These are phyloP conservation scores for Thamnophis elegans DNA, from an alignment of 2,797 vertebrate species.

Conservation along the genomic window DNA sequence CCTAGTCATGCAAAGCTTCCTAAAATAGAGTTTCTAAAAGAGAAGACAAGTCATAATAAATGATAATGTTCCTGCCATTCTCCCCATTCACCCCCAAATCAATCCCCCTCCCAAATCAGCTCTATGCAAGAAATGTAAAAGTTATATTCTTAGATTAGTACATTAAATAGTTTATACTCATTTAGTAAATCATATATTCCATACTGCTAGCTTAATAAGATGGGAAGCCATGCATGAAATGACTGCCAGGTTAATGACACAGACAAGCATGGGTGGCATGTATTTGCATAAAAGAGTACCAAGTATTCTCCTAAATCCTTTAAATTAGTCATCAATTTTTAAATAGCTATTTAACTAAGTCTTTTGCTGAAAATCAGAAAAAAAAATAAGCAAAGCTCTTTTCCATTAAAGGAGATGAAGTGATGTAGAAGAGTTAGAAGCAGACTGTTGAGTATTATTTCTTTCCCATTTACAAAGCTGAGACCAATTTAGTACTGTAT, in stretches of 20 bases:
- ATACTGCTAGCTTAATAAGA: conserved; percentile 79
- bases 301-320: conserved; percentile 75
- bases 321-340: conserved; percentile 80
- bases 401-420: conserved; percentile 49
- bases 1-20: conserved; percentile 56
- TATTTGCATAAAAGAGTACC: conserved; percentile 76
- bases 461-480: conserved; percentile 39
- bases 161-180: conserved; percentile 70
- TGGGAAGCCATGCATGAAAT: conserved; percentile 79
- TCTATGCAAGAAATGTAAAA: conserved; percentile 70
- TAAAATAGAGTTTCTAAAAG: conserved; percentile 66
- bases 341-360: conserved; percentile 76
- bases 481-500: conserved; percentile 10
- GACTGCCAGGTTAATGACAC: conserved; percentile 79
- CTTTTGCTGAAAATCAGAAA: conserved; percentile 62
- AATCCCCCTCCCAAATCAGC: conserved; percentile 58
- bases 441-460: conserved; percentile 31
- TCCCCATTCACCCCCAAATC: conserved; percentile 51
- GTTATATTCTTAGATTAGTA: conserved; percentile 72
- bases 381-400: conserved; percentile 42
- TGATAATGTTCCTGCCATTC: conserved; percentile 42
- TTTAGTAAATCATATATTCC: conserved; percentile 81
- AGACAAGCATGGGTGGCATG: conserved; percentile 69
- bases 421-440: conserved; percentile 32
- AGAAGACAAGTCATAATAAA: conserved; percentile 71